Percentiles rank a stretch among this genome's conserved stretches.
These are phyloP conservation scores for Pammene fasciana DNA, from an alignment of 2,888 invertebrate genomes.

Conservation along the genomic window DNA sequence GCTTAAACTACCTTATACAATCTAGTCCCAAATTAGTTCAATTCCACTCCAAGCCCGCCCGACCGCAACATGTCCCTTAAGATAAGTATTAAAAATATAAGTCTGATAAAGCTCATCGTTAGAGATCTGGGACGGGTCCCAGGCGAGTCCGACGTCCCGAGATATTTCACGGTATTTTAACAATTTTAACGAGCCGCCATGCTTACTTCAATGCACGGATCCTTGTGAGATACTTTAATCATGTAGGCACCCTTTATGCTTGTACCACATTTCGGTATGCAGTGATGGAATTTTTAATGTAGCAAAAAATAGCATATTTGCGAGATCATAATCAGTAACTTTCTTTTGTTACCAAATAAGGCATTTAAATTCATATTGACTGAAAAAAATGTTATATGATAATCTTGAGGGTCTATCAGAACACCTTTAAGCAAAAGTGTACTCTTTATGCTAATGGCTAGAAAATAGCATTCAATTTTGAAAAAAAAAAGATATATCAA, in stretches of 20 bases:
- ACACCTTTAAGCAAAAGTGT: background rate
- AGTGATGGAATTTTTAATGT: constrained; percentile 8
- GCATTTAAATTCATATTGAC: no score
- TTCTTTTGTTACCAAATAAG: no score
- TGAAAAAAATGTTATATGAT: no score
- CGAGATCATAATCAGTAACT: no score
- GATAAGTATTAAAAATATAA: constrained; percentile 77
- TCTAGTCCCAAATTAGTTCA: constrained; percentile 49
- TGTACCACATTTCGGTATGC: constrained; percentile 17
- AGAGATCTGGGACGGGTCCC: constrained; percentile 59
- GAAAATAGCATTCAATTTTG: constrained; percentile 24
- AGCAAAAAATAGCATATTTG: background rate
- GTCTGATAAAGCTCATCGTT: constrained; percentile 63
- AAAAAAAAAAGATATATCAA: constrained; percentile 51
- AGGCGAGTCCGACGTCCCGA: constrained; percentile 69
- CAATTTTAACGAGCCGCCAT: constrained; percentile 81
- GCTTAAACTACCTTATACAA: constrained; percentile 15
- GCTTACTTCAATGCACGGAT: constrained; percentile 72
- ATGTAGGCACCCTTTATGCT: constrained; percentile 45
- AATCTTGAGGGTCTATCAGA: no score
- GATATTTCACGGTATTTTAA: constrained; percentile 83
- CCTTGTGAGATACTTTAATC: constrained; percentile 62
- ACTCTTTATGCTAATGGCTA: constrained; percentile 14
- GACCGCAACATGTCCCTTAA: constrained; percentile 69
- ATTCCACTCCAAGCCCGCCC: constrained; percentile 65